Evolutionary conservation across 2,888 invertebrate genomes (phyloP).

Genomic region (Rhingia rostrata): DNA sequence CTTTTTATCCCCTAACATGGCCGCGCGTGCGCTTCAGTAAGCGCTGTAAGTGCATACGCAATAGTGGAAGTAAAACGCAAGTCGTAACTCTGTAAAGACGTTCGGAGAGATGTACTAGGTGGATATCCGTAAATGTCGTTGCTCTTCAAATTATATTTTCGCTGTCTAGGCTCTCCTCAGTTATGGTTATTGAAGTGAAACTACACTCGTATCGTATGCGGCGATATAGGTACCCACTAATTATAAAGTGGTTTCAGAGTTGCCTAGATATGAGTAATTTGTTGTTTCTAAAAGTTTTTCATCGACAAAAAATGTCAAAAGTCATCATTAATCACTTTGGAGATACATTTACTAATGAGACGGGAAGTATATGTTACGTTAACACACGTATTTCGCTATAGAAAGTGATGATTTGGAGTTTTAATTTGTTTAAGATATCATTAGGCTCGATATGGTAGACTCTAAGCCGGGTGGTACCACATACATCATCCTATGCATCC

Average conservation of each 20-base stretch:
- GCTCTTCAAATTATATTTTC: constrained; percentile 37
- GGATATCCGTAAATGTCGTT: constrained; percentile 42
- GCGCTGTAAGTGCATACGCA: not conserved
- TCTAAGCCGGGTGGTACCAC: no score
- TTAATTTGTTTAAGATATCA: no score
- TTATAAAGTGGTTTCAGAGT: not conserved
- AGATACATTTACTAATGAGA: constrained; percentile 3
- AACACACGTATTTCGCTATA: not conserved
- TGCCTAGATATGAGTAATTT: constrained; percentile 10
- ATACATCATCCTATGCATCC: no score
- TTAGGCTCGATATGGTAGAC: no score
- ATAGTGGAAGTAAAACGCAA: constrained; percentile 27
- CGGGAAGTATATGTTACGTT: not conserved
- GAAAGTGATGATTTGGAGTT: no score
- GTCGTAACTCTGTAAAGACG: constrained; percentile 34
- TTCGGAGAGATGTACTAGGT: constrained; percentile 12
- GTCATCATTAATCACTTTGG: constrained; percentile 18
- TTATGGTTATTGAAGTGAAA: constrained; percentile 59
- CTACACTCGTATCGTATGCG: constrained; percentile 6
- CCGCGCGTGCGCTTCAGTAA: constrained; percentile 38
- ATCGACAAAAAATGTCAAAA: not conserved
- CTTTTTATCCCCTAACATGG: constrained; percentile 7
- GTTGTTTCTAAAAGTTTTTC: constrained; percentile 2
- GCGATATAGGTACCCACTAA: constrained; percentile 5
- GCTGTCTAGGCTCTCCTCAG: not conserved